Conservation (phyloP, 2,113 vertebrate genomes). For the Platichthys stellatus region DNA sequence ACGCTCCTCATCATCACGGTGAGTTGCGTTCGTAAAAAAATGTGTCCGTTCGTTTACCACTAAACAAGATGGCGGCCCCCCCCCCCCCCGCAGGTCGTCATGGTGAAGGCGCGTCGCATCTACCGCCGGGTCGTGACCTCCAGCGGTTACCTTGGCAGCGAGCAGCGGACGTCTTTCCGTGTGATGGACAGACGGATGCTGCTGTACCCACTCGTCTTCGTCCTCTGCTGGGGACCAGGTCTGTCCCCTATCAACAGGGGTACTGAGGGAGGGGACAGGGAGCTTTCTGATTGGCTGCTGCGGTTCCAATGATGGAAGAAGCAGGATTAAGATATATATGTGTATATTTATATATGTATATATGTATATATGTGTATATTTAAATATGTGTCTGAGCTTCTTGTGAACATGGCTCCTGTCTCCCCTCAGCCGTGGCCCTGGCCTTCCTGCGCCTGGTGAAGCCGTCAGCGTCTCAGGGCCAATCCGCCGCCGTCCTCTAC, state of each 20-base stretch:
- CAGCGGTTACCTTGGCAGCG: conserved; percentile 85
- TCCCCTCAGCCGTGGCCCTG: conserved; percentile 43
- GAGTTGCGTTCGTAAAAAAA: conserved; percentile 36
- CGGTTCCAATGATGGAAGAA: too few relatives aligned
- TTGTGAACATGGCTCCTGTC: background rate
- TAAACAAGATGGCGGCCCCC: background rate
- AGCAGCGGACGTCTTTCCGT: conserved; percentile 87
- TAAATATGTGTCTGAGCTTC: too few relatives aligned
- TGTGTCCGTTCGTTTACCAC: too few relatives aligned
- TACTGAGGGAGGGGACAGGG: background rate
- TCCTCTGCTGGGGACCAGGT: conserved; percentile 94
- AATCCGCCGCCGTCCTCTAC: conserved; percentile 44
- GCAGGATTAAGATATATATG: too few relatives aligned
- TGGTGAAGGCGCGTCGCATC: conserved; percentile 80
- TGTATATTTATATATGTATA: too few relatives aligned
- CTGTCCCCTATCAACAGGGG: background rate
- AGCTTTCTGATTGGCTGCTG: too few relatives aligned
- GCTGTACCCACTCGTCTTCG: conserved; percentile 85
- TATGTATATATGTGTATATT: too few relatives aligned
- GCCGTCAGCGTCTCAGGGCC: conserved; percentile 8
- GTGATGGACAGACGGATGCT: conserved; percentile 83
- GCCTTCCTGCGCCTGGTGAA: conserved; percentile 16
- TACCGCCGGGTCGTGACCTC: conserved; percentile 86
- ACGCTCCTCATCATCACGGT: conserved; percentile 86
- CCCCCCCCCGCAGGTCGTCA: conserved; percentile 78